Percentiles rank a stretch among this genome's conserved stretches.
These are phyloP conservation scores for Phlogophora meticulosa DNA, from an alignment of 2,888 invertebrate species.

Conservation along the genomic window DNA sequence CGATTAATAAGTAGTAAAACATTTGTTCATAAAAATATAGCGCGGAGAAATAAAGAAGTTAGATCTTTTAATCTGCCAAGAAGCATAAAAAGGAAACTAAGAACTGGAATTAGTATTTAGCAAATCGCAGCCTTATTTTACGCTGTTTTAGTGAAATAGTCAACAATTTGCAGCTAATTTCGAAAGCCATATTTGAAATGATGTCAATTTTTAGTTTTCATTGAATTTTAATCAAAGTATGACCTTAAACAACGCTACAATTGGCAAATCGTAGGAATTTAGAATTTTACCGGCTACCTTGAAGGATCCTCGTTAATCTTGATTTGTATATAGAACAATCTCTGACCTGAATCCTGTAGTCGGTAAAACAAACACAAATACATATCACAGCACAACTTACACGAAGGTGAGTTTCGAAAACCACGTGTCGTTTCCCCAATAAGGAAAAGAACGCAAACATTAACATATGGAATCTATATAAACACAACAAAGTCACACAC, in stretches of 20 bases:
- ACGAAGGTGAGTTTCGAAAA: not conserved
- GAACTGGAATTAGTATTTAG: no score
- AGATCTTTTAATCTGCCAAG: not conserved
- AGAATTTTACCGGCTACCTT: no score
- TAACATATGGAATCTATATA: constrained; percentile 37
- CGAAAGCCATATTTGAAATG: no score
- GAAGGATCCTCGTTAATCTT: not conserved
- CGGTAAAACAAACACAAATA: not conserved
- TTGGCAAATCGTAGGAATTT: no score
- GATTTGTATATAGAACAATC: not conserved
- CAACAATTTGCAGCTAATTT: no score
- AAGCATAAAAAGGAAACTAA: not conserved
- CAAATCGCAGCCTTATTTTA: no score
- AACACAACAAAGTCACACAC: constrained; percentile 35
- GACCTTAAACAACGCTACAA: no score
- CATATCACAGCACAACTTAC: not conserved
- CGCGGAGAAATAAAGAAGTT: not conserved
- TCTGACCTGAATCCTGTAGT: not conserved
- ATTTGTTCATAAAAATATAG: not conserved
- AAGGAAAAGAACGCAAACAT: constrained; percentile 32
- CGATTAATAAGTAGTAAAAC: not conserved
- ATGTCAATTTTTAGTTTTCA: no score
- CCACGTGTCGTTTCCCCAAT: constrained; percentile 27
- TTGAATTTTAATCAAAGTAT: no score
- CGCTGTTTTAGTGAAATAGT: no score